A percentile compares a stretch with the other conserved stretches of the same genome.
These are phyloP conservation scores for Heliconius hermathena DNA, from an alignment of 1,140 invertebrate genomes.

Conservation along the genomic window DNA sequence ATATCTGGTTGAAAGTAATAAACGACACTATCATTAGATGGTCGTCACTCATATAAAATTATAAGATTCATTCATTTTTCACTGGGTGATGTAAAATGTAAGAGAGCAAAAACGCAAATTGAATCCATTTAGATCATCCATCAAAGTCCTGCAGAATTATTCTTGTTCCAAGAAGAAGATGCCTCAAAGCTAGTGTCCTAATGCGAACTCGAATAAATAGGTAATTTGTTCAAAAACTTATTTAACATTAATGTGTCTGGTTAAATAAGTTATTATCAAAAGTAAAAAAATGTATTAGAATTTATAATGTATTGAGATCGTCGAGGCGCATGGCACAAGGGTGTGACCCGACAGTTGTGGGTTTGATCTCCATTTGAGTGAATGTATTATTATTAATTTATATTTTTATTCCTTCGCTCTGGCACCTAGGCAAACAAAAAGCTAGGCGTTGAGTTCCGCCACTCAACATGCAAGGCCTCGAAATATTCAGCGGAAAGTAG, in stretches of 20 bases:
- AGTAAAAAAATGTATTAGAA: not conserved
- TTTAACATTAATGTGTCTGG: not conserved
- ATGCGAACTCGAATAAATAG: not conserved
- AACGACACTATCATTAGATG: constrained; percentile 1
- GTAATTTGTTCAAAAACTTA: not conserved
- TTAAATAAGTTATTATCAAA: not conserved
- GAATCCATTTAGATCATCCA: constrained; percentile 47
- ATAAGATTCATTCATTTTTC: constrained; percentile 18
- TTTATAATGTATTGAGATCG: too few species aligned
- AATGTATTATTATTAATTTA: too few species aligned
- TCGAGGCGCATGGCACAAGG: too few species aligned
- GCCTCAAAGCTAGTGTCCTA: not conserved
- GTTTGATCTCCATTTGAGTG: too few species aligned
- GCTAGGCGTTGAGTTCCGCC: too few species aligned
- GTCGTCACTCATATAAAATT: constrained; percentile 9
- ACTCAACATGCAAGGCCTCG: too few species aligned
- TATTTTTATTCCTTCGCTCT: too few species aligned
- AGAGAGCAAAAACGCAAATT: constrained; percentile 43
- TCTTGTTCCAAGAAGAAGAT: constrained; percentile 41
- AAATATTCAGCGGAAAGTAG: too few species aligned
- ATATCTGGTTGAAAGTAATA: not conserved
- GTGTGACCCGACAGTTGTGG: too few species aligned
- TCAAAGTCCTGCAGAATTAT: constrained; percentile 47
- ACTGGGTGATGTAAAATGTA: constrained; percentile 23
- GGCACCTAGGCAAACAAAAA: too few species aligned